These are phyloP conservation scores for Pycnonotus jocosus DNA, from an alignment of 2,113 vertebrate species.

Conservation along the genomic window DNA sequence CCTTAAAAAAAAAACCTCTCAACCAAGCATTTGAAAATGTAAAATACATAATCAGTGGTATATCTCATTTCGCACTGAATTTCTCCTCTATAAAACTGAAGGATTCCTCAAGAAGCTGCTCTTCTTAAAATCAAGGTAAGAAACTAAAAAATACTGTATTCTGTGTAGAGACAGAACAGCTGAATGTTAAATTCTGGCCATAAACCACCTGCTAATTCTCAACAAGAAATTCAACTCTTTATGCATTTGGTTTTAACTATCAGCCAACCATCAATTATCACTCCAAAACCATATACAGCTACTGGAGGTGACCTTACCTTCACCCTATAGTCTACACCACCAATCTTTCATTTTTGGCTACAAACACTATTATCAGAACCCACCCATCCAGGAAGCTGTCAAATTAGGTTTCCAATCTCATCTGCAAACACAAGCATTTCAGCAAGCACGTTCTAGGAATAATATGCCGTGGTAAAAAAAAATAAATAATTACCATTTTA, in stretches of 20 bases:
- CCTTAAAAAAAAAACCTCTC: not conserved
- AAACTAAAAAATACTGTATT: not conserved
- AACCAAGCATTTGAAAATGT: not conserved
- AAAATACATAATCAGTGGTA: not conserved
- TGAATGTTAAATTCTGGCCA: not conserved
- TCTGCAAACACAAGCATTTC: slow-evolving; percentile 68
- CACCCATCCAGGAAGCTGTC: slow-evolving; percentile 63
- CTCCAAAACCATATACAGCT: not conserved
- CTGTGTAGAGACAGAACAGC: not conserved
- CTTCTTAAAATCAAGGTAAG: not conserved
- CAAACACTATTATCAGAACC: slow-evolving; percentile 46
- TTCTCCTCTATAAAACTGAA: not conserved
- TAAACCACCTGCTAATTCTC: slow-evolving; percentile 1
- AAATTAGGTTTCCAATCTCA: slow-evolving; percentile 69
- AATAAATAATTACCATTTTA: slow-evolving; percentile 50
- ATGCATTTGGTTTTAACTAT: slow-evolving; percentile 34
- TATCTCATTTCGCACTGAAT: not conserved
- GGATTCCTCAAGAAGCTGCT: not conserved
- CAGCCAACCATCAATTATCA: slow-evolving; percentile 23
- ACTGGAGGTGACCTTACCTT: slow-evolving; percentile 64
- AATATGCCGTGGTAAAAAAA: not conserved
- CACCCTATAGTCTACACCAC: slow-evolving; percentile 55
- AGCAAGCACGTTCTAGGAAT: slow-evolving; percentile 40
- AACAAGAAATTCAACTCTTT: not conserved
- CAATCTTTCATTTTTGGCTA: slow-evolving; percentile 68